phyloP scores from a whole-genome alignment of 2,113 vertebrate genomes.

The Amia ocellicauda region DNA sequence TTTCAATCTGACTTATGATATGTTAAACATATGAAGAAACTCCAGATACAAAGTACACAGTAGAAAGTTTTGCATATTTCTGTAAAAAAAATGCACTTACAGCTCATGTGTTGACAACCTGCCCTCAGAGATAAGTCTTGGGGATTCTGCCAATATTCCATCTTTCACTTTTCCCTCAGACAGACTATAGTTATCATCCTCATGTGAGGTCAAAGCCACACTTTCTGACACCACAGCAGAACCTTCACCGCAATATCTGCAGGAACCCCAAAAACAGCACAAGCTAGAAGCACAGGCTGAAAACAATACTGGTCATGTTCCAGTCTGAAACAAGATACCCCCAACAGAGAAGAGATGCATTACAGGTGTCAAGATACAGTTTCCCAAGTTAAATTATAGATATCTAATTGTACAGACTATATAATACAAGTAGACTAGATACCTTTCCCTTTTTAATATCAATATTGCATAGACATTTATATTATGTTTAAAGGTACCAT shows the following conservation, averaged over 20 bases:
- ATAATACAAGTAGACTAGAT: not conserved
- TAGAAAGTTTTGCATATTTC: not conserved
- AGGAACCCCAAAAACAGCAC: constrained; percentile 22
- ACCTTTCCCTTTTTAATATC: not conserved
- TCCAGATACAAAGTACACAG: not conserved
- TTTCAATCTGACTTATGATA: too few relatives aligned
- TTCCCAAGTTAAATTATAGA: not conserved
- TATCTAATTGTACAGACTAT: not conserved
- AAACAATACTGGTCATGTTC: not conserved
- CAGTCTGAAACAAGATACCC: constrained; percentile 1
- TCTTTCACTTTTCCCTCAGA: constrained; percentile 24
- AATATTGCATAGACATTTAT: not conserved
- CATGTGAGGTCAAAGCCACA: constrained; percentile 4
- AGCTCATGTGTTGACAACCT: constrained; percentile 35
- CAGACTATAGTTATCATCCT: constrained; percentile 25
- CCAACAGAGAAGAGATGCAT: not conserved
- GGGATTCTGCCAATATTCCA: constrained; percentile 31
- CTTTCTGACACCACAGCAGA: constrained; percentile 24
- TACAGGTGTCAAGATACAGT: not conserved
- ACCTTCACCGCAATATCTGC: constrained; percentile 30
- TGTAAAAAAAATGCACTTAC: constrained; percentile 36
- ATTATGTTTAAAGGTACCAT: not conserved
- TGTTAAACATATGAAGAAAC: too few relatives aligned
- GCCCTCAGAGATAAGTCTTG: constrained; percentile 8
- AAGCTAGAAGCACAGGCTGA: constrained; percentile 17